Conservation (phyloP, 1,140 invertebrate species). For the Drosophila kikkawai region DNA sequence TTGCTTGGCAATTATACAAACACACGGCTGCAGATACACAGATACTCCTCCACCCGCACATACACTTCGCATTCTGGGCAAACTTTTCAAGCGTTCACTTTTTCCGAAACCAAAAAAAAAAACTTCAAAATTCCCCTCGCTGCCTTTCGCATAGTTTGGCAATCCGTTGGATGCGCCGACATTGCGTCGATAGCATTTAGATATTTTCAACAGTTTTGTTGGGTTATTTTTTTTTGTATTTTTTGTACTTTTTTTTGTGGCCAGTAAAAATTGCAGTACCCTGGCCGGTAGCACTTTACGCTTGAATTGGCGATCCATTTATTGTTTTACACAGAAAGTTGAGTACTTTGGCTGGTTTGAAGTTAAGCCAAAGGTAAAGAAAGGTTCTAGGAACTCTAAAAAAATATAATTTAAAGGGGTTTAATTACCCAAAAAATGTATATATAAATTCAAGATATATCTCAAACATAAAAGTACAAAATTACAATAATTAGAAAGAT, state of each 20-base stretch:
- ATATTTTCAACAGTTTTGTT: slow-evolving; percentile 37
- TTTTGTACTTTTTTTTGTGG: slow-evolving; percentile 9
- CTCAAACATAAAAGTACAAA: background rate
- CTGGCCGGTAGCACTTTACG: slow-evolving; percentile 49
- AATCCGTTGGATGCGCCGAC: slow-evolving; percentile 61
- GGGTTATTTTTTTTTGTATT: background rate
- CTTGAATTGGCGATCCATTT: slow-evolving; percentile 69
- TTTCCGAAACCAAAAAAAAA: slow-evolving; percentile 1
- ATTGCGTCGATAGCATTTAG: slow-evolving; percentile 67
- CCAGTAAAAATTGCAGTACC: slow-evolving; percentile 49
- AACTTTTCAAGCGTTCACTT: slow-evolving; percentile 64
- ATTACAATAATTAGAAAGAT: background rate
- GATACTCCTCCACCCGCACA: slow-evolving; percentile 14
- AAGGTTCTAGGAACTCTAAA: background rate
- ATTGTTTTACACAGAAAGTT: slow-evolving; percentile 32
- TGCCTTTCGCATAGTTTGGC: slow-evolving; percentile 61
- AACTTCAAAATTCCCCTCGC: slow-evolving; percentile 2
- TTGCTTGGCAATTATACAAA: slow-evolving; percentile 55
- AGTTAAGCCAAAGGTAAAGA: background rate
- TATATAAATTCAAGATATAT: background rate
- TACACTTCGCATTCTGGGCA: slow-evolving; percentile 27
- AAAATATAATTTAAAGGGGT: background rate
- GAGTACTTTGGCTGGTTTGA: background rate
- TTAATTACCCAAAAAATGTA: background rate
- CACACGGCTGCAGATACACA: slow-evolving; percentile 13